phyloP scores from a whole-genome alignment of 1,140 invertebrate species.

The Cheumatopsyche charites region DNA sequence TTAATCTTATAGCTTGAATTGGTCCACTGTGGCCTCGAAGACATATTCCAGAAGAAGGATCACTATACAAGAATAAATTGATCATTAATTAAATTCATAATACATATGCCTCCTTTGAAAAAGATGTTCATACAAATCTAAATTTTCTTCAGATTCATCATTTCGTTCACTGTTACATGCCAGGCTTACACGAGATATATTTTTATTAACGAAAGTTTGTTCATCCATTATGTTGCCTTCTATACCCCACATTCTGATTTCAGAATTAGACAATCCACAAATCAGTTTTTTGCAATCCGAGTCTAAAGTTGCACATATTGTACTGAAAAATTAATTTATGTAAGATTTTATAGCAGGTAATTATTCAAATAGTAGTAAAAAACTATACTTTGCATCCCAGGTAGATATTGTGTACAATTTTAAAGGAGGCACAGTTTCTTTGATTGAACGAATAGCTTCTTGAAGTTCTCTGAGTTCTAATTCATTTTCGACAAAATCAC shows the following conservation, averaged over 20 bases:
- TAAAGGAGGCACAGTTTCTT: slow-evolving; percentile 63
- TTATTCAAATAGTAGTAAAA: slow-evolving; percentile 14
- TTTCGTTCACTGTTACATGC: slow-evolving; percentile 55
- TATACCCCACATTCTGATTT: slow-evolving; percentile 68
- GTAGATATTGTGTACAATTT: slow-evolving; percentile 67
- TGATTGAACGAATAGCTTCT: slow-evolving; percentile 66
- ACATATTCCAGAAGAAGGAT: slow-evolving; percentile 62
- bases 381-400: slow-evolving; percentile 63
- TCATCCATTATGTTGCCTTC: slow-evolving; percentile 63
- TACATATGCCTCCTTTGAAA: neutral
- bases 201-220: slow-evolving; percentile 53
- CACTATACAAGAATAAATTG: slow-evolving; percentile 53
- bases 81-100: slow-evolving; percentile 8
- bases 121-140: slow-evolving; percentile 51
- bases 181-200: slow-evolving; percentile 58
- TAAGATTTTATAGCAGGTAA: slow-evolving; percentile 16
- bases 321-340: slow-evolving; percentile 54
- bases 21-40: slow-evolving; percentile 75
- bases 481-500: slow-evolving; percentile 64
- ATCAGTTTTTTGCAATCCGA: slow-evolving; percentile 64
- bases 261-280: slow-evolving; percentile 66
- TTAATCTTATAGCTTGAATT: slow-evolving; percentile 74
- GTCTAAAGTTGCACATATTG: slow-evolving; percentile 65
- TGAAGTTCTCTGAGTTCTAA: slow-evolving; percentile 66
- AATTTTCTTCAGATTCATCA: slow-evolving; percentile 43